Evolutionary conservation across 2,888 invertebrate genomes (phyloP).

Genomic region (Ormyrus nitidulus): DNA sequence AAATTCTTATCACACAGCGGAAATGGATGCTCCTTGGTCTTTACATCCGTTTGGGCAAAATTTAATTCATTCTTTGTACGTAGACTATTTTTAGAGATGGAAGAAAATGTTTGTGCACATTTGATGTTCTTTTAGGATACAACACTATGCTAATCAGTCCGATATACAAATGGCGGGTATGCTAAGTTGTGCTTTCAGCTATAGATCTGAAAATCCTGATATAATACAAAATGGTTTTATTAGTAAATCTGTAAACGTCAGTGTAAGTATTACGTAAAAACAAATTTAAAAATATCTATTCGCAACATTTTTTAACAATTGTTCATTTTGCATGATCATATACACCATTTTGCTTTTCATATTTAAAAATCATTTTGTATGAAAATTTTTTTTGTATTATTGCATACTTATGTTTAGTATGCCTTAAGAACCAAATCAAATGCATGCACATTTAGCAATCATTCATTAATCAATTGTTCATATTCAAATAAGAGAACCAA

Average conservation of each 20-base stretch:
- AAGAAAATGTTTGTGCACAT: conserved; percentile 19
- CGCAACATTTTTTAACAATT: conserved; percentile 19
- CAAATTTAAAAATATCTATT: conserved; percentile 1
- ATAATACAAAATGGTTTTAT: conserved; percentile 71
- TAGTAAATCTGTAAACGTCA: conserved; percentile 79
- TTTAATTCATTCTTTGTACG: conserved; percentile 90
- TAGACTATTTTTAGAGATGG: conserved; percentile 53
- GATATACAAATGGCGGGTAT: conserved; percentile 97
- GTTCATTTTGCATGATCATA: conserved; percentile 32
- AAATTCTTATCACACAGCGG: conserved; percentile 67
- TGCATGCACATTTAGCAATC: background rate
- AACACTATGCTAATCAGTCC: conserved; percentile 86
- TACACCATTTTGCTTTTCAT: conserved; percentile 35
- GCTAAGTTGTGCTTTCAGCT: conserved; percentile 91
- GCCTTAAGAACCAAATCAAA: conserved; percentile 53
- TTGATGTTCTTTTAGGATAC: conserved; percentile 79
- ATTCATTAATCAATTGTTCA: background rate
- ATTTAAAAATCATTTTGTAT: conserved; percentile 20
- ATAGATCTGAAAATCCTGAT: conserved; percentile 78
- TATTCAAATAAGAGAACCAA: background rate
- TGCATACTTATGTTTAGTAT: conserved; percentile 21
- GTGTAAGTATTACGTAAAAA: conserved; percentile 73
- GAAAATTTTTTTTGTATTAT: background rate
- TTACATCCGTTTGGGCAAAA: conserved; percentile 91
- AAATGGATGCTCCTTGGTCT: conserved; percentile 83